Base-by-base conservation (phyloP, 2,113 vertebrate species). In the Halichoeres trimaculatus region DNA sequence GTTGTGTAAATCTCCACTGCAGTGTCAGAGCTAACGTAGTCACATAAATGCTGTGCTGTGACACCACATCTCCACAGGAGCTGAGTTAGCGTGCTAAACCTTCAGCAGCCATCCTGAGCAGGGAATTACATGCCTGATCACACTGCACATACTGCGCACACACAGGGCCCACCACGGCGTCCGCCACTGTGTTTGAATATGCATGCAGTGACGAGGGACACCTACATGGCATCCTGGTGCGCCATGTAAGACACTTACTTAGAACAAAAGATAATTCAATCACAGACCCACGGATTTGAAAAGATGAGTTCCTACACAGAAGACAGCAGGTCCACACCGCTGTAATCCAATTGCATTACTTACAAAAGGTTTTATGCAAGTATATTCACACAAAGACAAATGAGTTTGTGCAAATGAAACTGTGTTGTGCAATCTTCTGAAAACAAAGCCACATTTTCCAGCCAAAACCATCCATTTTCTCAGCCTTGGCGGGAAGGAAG, bases 311-410 rank as follows among this genome's bases (percentile, higher is more conserved):
- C 55, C 56, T 63, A 17, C n/a, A 52, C 47, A 41, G 59, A 67
- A 68, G 75, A 69, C 40, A 74, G 64, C 71, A 70, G 53, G 65
- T 65, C 87, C 62, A 38, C 63, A 53, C 55, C 30, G 45, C 68
- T 76, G 57, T 87, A 89, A 81, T 89, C 84, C 82, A 84, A 74
- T 83, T 85, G 71, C 66, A 66, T 78, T 75, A 58, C 61, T 75
- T 64, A 78, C 69, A 78, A 83, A 77, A 80, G 54, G 72, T 40
- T 66, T 68, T 26, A 57, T 35, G 38, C 45, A 51, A 23, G 38
- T 58, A 41, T 9, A 52, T 54, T 47, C 58, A 43, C 54, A 34
- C 65, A 56, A 4, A 53, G 17, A 58, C 47, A 62, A 45, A 38
- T 36, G 16, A 64, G 62, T 79, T 50, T 67, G 63, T 65, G 55